Base-by-base conservation (phyloP, 2,888 invertebrate species). In the Acrobasis consociella region DNA sequence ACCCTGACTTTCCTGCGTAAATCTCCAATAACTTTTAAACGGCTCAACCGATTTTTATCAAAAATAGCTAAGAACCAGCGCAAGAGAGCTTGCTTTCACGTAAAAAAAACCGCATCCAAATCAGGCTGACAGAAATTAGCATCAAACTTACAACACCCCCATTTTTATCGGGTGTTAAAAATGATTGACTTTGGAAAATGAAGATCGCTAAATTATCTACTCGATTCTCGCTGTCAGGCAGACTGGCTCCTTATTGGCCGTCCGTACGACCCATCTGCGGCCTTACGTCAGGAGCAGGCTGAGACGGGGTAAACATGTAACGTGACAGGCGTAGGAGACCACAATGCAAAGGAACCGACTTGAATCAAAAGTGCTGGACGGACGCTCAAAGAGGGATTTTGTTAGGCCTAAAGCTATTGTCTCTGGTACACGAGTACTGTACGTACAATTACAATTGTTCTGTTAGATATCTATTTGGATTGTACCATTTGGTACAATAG, bases 211-310 rank as follows among this genome's bases (percentile, higher is more conserved):
- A 17, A 17, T 50, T 17, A 9, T 17, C 9, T 17, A 9, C 49
- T n/a, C 51, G 22, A 5, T 51, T 9, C 13, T n/a, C 31, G 49
- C 58, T 10, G n/a, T 46, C 11, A 46, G 46, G 2, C 13, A 13
- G 46, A 13, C 46, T 11, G 46, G 13, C 11, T 42, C 42, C 42
- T 42, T 13, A 46, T n/a, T n/a, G n/a, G n/a, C n/a, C 50, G 51
- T 39, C 60, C 22, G 51, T 52, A 22, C 42, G 51, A 39, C n/a
- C 17, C 51, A 51, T 22, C 42, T 52, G 13, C 42, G 60, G 51
- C n/a, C 13, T 60, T 52, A 16, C 13, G 60, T 60, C 60, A 60
- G 42, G n/a, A 15, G 42, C 52, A 60, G 60, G 10, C 13, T 53
- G 37, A 53, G n/a, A 53, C 22, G 53, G 8, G 31, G 39, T 51